These are phyloP conservation scores for Grammomys dolichurus DNA, from an alignment of 2,113 vertebrate genomes.

Conservation along the genomic window DNA sequence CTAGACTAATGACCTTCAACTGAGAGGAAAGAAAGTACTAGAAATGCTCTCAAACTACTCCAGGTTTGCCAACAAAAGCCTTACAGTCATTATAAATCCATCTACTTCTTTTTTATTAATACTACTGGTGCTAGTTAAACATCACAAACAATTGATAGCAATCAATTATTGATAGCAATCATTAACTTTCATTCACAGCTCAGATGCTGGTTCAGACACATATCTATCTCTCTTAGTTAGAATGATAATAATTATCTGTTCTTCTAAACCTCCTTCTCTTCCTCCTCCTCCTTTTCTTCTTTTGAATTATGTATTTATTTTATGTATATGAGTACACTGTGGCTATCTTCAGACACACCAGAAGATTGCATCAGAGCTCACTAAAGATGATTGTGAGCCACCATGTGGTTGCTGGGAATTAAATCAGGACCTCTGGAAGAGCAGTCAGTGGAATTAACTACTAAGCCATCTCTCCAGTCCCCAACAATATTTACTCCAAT, in stretches of 20 bases:
- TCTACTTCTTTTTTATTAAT: background rate
- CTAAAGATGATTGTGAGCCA: too few relatives aligned
- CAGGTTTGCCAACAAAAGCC: slow-evolving; percentile 22
- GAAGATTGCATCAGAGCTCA: too few relatives aligned
- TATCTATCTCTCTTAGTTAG: background rate
- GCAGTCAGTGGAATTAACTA: too few relatives aligned
- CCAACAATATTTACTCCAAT: background rate
- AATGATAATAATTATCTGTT: too few relatives aligned
- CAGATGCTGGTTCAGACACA: background rate
- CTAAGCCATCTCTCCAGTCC: too few relatives aligned
- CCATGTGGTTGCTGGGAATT: too few relatives aligned
- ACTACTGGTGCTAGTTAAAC: background rate
- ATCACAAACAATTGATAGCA: background rate
- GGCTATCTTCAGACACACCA: too few relatives aligned
- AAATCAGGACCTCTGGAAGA: too few relatives aligned
- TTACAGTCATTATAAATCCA: slow-evolving; percentile 29
- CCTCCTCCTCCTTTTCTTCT: too few relatives aligned
- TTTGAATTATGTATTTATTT: too few relatives aligned
- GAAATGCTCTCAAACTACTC: background rate
- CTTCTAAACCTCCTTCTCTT: too few relatives aligned
- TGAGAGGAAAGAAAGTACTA: slow-evolving; percentile 46
- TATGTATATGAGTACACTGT: too few relatives aligned
- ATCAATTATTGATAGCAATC: background rate
- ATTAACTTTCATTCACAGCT: background rate
- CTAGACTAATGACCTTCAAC: slow-evolving; percentile 64